These are phyloP conservation scores for Camptogramma bilineatum DNA, from an alignment of 2,888 invertebrate genomes.

Conservation along the genomic window DNA sequence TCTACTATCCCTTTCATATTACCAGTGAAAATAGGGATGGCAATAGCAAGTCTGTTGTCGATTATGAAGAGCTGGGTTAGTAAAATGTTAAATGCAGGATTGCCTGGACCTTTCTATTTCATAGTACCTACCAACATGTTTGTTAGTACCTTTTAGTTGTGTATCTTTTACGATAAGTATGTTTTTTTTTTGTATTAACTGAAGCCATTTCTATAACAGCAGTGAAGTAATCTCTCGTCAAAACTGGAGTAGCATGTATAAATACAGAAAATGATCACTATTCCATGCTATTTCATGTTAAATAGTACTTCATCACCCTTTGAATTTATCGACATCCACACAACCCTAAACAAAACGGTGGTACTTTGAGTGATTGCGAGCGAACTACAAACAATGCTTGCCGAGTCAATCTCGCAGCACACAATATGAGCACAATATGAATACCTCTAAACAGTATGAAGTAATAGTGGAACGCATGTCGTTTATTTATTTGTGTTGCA, in stretches of 20 bases:
- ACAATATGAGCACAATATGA: conserved; percentile 46
- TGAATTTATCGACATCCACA: conserved; percentile 18
- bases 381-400: conserved; percentile 78
- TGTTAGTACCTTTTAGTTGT: too few relatives aligned
- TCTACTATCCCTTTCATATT: conserved; percentile 47
- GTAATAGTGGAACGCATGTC: conserved; percentile 3
- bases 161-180: too few relatives aligned
- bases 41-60: conserved; percentile 16
- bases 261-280: too few relatives aligned
- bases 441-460: conserved; percentile 4
- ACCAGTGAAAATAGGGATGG: conserved; percentile 47
- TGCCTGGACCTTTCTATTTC: not conserved
- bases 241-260: too few relatives aligned
- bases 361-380: conserved; percentile 83
- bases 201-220: too few relatives aligned
- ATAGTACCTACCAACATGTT: too few relatives aligned
- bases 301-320: not conserved
- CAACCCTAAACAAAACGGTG: conserved; percentile 60
- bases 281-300: too few relatives aligned
- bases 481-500: conserved; percentile 36
- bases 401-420: conserved; percentile 73
- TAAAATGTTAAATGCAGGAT: conserved; percentile 9
- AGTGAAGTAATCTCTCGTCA: too few relatives aligned
- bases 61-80: conserved; percentile 13
- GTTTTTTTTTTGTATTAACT: too few relatives aligned